Evolutionary conservation across 2,888 invertebrate species (phyloP).

Genomic region (Microplitis deprimator): DNA sequence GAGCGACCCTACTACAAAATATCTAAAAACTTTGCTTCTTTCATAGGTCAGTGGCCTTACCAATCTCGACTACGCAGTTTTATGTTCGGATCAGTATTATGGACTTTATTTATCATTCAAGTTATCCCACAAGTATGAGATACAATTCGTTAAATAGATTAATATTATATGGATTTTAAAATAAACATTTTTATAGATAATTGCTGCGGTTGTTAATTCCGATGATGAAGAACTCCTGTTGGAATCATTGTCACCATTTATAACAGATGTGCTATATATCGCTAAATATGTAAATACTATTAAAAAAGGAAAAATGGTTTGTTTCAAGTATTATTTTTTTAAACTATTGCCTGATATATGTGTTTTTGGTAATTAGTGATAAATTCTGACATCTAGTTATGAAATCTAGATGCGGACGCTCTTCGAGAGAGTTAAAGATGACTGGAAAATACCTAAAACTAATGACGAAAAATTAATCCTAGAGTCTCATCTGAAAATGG

Average conservation of each 20-base stretch:
- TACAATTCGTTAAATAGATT: neutral
- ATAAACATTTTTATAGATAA: neutral
- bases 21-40: conserved; percentile 23
- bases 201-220: conserved; percentile 3
- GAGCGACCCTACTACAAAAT: conserved; percentile 40
- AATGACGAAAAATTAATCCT: neutral
- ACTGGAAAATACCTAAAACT: neutral
- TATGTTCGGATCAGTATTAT: neutral
- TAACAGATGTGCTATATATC: neutral
- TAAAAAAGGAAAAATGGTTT: conserved; percentile 12
- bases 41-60: conserved; percentile 46
- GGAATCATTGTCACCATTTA: conserved; percentile 22
- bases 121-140: conserved; percentile 1
- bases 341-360: neutral
- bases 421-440: conserved; percentile 4
- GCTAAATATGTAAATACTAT: conserved; percentile 10
- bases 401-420: conserved; percentile 7
- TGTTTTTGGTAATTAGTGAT: neutral
- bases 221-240: conserved; percentile 23
- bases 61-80: conserved; percentile 28
- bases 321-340: conserved; percentile 1
- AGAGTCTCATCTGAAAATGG: neutral
- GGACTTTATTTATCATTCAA: conserved; percentile 10
- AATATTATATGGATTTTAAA: no score
- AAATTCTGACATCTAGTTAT: neutral